Conservation (phyloP, 2,113 vertebrate genomes). For the Phalacrocorax pelagicus region DNA sequence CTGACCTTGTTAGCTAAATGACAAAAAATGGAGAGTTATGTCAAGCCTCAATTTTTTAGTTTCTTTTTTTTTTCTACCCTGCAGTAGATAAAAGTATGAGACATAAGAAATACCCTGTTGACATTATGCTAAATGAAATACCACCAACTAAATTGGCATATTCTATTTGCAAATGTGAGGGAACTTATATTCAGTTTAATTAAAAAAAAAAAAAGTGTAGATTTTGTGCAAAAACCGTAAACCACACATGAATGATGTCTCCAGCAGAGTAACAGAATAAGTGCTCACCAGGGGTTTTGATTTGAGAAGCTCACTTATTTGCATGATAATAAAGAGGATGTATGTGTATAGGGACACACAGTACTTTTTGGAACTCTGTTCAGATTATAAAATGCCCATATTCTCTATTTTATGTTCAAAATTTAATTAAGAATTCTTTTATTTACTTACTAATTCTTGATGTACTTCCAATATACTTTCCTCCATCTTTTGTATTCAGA, state of each 20-base stretch:
- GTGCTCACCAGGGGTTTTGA: neutral
- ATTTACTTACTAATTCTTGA: slow-evolving; percentile 3
- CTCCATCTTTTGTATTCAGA: neutral
- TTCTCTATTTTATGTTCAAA: neutral
- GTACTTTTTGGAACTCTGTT: neutral
- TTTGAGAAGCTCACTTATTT: neutral
- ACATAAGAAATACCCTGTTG: neutral
- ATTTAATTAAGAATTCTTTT: neutral
- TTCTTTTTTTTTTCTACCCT: neutral
- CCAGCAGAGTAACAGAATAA: neutral
- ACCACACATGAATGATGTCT: neutral
- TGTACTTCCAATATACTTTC: neutral
- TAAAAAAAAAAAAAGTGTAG: neutral
- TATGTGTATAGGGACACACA: neutral
- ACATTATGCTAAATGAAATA: neutral
- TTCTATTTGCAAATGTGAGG: neutral
- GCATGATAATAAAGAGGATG: neutral
- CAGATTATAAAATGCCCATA: neutral
- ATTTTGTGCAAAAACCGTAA: neutral
- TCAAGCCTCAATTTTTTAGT: neutral
- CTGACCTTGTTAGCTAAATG: neutral
- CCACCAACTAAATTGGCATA: neutral
- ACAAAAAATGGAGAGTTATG: neutral
- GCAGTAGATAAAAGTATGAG: neutral
- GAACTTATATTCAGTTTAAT: neutral